Conservation (phyloP, 2,888 invertebrate genomes). For the Troides aeacus region DNA sequence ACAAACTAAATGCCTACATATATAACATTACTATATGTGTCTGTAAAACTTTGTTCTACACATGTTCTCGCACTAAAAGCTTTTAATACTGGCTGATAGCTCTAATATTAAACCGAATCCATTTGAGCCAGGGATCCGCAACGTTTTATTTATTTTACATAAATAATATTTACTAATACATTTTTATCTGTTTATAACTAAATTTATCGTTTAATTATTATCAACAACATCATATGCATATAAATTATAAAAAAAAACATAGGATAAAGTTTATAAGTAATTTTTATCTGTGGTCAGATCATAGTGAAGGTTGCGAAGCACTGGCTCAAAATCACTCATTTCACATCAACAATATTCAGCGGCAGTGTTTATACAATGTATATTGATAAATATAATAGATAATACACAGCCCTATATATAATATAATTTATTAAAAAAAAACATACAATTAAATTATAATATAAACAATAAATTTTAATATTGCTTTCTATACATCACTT, state of each 20-base stretch:
- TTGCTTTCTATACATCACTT: constrained; percentile 4
- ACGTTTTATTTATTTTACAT: not conserved
- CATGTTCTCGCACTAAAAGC: constrained; percentile 33
- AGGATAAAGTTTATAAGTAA: too few relatives aligned
- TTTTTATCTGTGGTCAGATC: too few relatives aligned
- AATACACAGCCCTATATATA: not conserved
- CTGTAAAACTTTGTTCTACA: constrained; percentile 19
- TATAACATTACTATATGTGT: constrained; percentile 27
- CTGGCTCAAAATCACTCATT: not conserved
- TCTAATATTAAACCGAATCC: not conserved
- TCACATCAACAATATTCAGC: not conserved
- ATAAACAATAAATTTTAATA: constrained; percentile 2
- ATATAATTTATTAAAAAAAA: not conserved
- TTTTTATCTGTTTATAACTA: too few relatives aligned
- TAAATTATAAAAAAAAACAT: too few relatives aligned
- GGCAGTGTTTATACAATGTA: constrained; percentile 10
- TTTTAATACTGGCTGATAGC: constrained; percentile 35
- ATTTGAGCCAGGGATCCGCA: not conserved
- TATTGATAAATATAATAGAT: not conserved
- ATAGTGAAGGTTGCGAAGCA: not conserved
- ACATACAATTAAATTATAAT: not conserved
- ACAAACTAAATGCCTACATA: constrained; percentile 35
- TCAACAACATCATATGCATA: too few relatives aligned
- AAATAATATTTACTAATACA: too few relatives aligned
- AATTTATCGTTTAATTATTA: too few relatives aligned